Evolutionary conservation across 2,888 invertebrate genomes (phyloP).

Genomic region (Endotricha flammealis): DNA sequence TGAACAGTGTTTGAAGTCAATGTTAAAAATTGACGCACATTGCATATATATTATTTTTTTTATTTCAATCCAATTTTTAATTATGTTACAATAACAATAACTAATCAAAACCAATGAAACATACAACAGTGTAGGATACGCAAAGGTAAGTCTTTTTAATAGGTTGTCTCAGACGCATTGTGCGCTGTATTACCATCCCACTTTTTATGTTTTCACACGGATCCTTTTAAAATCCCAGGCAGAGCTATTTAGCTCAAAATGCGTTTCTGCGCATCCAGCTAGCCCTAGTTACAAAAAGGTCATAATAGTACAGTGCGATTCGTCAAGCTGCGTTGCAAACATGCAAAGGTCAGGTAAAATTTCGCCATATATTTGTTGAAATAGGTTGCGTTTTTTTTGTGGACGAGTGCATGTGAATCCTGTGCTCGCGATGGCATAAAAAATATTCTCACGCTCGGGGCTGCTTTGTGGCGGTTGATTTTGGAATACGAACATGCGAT

Average conservation of each 20-base stretch:
- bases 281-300: slow-evolving; percentile 33
- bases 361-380: slow-evolving; percentile 45
- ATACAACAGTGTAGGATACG: slow-evolving; percentile 24
- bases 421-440: slow-evolving; percentile 33
- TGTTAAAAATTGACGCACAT: slow-evolving; percentile 49
- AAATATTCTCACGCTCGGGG: slow-evolving; percentile 59
- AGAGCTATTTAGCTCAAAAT: slow-evolving; percentile 40
- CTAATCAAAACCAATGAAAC: slow-evolving; percentile 36
- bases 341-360: slow-evolving; percentile 48
- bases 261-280: slow-evolving; percentile 54
- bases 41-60: slow-evolving; percentile 43
- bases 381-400: slow-evolving; percentile 41
- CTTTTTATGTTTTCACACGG: slow-evolving; percentile 57
- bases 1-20: slow-evolving; percentile 55
- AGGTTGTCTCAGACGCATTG: slow-evolving; percentile 41
- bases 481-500: slow-evolving; percentile 43
- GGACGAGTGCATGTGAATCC: slow-evolving; percentile 51
- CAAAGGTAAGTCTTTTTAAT: slow-evolving; percentile 39
- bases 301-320: slow-evolving; percentile 25
- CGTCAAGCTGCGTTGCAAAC: slow-evolving; percentile 28
- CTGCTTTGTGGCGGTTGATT: slow-evolving; percentile 40
- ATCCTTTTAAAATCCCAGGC: slow-evolving; percentile 49
- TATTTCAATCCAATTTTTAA: slow-evolving; percentile 32
- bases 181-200: slow-evolving; percentile 59
- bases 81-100: slow-evolving; percentile 40